Percentiles rank a stretch among this genome's conserved stretches.
phyloP scores from a whole-genome alignment of 2,797 vertebrate species.

The Acrossocheilus fasciatus region DNA sequence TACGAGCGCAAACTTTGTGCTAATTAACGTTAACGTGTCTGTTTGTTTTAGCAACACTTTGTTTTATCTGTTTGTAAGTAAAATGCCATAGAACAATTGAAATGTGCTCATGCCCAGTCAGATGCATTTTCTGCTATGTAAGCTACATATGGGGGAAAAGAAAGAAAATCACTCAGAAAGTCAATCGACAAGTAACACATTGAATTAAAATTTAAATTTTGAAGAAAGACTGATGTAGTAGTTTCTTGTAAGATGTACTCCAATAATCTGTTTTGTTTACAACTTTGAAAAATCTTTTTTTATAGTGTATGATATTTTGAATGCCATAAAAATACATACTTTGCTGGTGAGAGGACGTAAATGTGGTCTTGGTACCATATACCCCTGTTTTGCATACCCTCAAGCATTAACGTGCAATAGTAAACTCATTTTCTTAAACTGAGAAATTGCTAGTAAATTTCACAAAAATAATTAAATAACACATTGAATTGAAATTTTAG shows the following conservation, averaged over 20 bases:
- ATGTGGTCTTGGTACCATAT: too few species aligned
- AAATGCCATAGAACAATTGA: neutral
- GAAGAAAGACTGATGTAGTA: neutral
- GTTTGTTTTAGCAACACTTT: constrained; percentile 1
- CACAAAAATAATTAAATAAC: neutral
- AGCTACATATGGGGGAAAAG: neutral
- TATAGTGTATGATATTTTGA: too few species aligned
- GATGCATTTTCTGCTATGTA: neutral
- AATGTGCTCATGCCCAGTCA: neutral
- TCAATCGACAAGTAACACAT: neutral
- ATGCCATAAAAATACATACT: too few species aligned
- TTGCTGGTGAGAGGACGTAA: too few species aligned
- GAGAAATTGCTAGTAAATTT: neutral
- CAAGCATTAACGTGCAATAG: too few species aligned
- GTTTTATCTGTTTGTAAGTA: neutral
- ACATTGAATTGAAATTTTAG: too few species aligned
- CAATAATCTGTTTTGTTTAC: too few species aligned
- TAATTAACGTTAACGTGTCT: neutral
- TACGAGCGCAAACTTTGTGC: neutral
- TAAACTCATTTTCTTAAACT: too few species aligned
- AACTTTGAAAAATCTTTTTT: too few species aligned
- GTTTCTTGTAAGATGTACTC: neutral
- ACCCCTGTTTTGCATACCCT: too few species aligned
- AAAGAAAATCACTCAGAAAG: neutral
- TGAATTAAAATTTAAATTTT: neutral